Evolutionary conservation across 2,113 vertebrate species (phyloP), one percentile per base, ranked within the genome.

Genomic region (Anolis sagrei): DNA sequence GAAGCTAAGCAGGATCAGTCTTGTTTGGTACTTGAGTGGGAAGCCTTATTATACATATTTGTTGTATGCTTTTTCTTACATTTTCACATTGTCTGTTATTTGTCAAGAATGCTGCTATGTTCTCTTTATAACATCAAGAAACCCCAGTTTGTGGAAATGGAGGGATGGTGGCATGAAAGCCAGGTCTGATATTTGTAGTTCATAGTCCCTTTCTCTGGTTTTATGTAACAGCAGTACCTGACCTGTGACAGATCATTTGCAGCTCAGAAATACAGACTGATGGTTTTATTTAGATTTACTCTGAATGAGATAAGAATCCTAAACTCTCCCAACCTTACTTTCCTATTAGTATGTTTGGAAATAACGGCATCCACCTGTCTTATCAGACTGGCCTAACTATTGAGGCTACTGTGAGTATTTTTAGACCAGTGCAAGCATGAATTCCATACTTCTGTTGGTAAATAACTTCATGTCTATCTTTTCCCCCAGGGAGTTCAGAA

Each of bases 401-500:
- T 44, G 2, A 32, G 36, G 4, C n/a, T 48, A 73, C 16, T 79
- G 5, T 51, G 32, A 39, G 19, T 58, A 72, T 21, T 16, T 19
- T 85, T 64, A 32, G 5, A 68, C 39, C n/a, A 27, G 32, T 69
- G 32, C 4, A 54, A 7, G 32, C 49, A 25, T 44, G 75, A 23
- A 77, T 7, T 34, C 14, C 25, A 51, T 21, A 54, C 39, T 76
- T 54, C 76, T 48, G 34, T 27, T 21, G 10, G 39, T 49, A 51
- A 62, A 66, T 80, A 69, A 0, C 74, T 73, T 74, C 36, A 58
- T 44, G 1, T 25, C 61, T 21, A 39, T 8, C 84, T 58, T 5
- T n/a, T 11, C 78, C 64, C 18, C 76, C 79, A 96, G 96, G 95
- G 84, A 88, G 92, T 95, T 91, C 89, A 95, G 58, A 93, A 86